A percentile compares a stretch with the other conserved stretches of the same genome.
Conservation (phyloP, 35 echinoderm and acorn worm genomes). For the Stichopus chloronotus region DNA sequence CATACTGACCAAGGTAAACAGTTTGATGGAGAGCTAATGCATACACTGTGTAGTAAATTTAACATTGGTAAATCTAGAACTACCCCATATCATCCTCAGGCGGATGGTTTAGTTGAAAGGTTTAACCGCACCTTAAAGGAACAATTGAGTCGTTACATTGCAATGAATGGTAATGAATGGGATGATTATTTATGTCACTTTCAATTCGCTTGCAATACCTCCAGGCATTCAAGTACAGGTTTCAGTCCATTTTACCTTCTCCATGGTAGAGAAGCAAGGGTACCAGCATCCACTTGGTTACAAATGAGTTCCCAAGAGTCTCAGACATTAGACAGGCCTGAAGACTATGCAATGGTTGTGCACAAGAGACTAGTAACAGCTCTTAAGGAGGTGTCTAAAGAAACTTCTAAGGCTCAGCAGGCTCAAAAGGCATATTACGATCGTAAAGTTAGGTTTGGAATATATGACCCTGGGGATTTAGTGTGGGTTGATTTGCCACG, state of each 20-base stretch:
- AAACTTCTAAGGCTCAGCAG: not conserved
- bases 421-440: not conserved
- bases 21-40: not conserved
- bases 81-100: too few species aligned
- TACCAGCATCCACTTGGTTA: not conserved
- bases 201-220: not conserved
- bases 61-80: not conserved
- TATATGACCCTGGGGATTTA: slow-evolving; percentile 11
- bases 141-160: not conserved
- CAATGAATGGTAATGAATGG: not conserved
- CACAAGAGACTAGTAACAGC: not conserved
- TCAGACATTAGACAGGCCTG: not conserved
- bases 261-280: slow-evolving; percentile 4
- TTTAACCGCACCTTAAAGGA: slow-evolving; percentile 10
- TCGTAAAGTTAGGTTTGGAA: not conserved
- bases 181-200: not conserved
- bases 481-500: slow-evolving; percentile 5
- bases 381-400: not conserved
- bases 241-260: slow-evolving; percentile 11
- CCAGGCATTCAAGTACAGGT: not conserved
- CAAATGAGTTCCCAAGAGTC: not conserved
- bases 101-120: not conserved
- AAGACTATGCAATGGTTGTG: slow-evolving; percentile 2
- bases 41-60: not conserved
- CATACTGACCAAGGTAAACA: slow-evolving; percentile 12